Percentiles rank a stretch among this genome's conserved stretches.
These are phyloP conservation scores for Erannis defoliaria DNA, from an alignment of 2,888 invertebrate genomes.

Conservation along the genomic window DNA sequence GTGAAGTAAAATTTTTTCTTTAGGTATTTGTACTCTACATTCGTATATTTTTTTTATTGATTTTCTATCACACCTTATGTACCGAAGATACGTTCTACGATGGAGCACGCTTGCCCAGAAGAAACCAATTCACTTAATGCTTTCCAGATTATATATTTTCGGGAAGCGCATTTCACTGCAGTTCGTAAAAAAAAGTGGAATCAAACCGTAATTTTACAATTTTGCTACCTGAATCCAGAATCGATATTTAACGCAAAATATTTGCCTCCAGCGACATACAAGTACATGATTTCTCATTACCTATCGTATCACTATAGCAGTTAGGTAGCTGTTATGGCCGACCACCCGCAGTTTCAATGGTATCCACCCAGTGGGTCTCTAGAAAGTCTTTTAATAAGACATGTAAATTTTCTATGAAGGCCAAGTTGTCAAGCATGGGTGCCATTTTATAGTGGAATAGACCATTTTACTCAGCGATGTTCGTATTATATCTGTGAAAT, in stretches of 20 bases:
- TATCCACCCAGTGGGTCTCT: conserved; percentile 29
- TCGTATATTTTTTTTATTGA: too few species aligned
- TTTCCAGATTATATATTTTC: too few species aligned
- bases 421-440: conserved; percentile 25
- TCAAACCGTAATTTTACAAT: too few species aligned
- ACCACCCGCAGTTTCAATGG: conserved; percentile 39
- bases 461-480: conserved; percentile 12
- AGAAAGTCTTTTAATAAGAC: conserved; percentile 45
- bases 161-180: too few species aligned
- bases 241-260: conserved; percentile 27
- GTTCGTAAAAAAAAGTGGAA: too few species aligned
- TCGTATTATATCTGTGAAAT: conserved; percentile 11
- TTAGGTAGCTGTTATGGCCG: conserved; percentile 37
- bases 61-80: too few species aligned
- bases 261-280: conserved; percentile 32
- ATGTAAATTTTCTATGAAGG: conserved; percentile 42
- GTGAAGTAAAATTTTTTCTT: too few species aligned
- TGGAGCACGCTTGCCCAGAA: too few species aligned
- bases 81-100: too few species aligned
- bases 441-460: too few species aligned
- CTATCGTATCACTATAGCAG: conserved; percentile 11
- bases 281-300: conserved; percentile 31
- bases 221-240: conserved; percentile 22
- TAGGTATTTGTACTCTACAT: too few species aligned
- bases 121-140: too few species aligned